Evolutionary conservation across 2,888 invertebrate genomes (phyloP).

Genomic region (Scaptomyza flava): DNA sequence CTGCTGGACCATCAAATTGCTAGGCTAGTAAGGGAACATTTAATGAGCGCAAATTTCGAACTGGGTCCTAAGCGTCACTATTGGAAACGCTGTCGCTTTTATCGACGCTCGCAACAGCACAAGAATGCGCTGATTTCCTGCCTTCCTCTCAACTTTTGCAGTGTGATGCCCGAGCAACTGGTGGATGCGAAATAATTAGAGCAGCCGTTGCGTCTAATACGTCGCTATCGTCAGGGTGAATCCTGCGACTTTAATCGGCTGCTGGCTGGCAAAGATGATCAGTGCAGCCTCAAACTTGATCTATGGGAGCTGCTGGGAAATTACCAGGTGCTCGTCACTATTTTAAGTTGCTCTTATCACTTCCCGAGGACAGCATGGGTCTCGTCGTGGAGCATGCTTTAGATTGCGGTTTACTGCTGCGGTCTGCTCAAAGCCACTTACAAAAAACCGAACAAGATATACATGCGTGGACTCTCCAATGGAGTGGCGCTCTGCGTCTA

Average conservation of each 20-base stretch:
- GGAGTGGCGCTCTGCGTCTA: slow-evolving; percentile 81
- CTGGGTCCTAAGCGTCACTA: too few species aligned
- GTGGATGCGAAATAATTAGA: slow-evolving; percentile 29
- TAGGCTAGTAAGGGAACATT: too few species aligned
- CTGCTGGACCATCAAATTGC: too few species aligned
- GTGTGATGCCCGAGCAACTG: too few species aligned
- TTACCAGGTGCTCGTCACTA: slow-evolving; percentile 67
- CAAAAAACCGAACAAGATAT: slow-evolving; percentile 24
- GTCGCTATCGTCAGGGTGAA: slow-evolving; percentile 85
- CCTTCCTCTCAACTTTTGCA: too few species aligned
- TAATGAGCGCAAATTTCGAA: too few species aligned
- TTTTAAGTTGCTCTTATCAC: slow-evolving; percentile 77
- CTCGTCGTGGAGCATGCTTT: slow-evolving; percentile 71
- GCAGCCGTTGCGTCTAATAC: slow-evolving; percentile 84
- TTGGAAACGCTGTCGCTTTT: too few species aligned
- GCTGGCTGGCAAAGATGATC: slow-evolving; percentile 49
- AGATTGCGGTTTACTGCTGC: slow-evolving; percentile 72
- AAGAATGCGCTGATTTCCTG: too few species aligned
- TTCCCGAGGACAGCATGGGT: slow-evolving; percentile 75
- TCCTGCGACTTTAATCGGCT: slow-evolving; percentile 75
- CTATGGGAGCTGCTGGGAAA: slow-evolving; percentile 68
- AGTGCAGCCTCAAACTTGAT: slow-evolving; percentile 66
- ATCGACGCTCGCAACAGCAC: too few species aligned
- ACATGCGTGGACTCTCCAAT: slow-evolving; percentile 66
- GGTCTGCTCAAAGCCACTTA: slow-evolving; percentile 30